Percentiles rank a stretch among this genome's conserved stretches.
phyloP scores from a whole-genome alignment of 1,140 invertebrate genomes.

The Trichonephila inaurata region DNA sequence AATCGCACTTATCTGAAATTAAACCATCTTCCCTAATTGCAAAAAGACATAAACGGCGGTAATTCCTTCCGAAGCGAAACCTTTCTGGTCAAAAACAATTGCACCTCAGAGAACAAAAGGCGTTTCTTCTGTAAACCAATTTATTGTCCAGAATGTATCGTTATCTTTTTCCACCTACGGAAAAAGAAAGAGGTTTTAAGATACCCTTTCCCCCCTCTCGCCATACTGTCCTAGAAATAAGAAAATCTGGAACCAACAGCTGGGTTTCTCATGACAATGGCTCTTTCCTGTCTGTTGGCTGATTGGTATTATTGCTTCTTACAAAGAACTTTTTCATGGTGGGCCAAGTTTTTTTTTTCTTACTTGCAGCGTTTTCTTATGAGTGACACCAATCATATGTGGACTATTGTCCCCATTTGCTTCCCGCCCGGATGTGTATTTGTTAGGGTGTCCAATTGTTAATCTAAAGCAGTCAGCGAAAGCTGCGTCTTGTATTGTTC shows the following conservation, averaged over 20 bases:
- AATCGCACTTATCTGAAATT: neutral
- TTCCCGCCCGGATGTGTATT: slow-evolving; percentile 16
- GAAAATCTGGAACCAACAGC: slow-evolving; percentile 59
- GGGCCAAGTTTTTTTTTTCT: slow-evolving; percentile 35
- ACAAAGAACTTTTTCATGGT: slow-evolving; percentile 59
- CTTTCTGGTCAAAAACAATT: slow-evolving; percentile 35
- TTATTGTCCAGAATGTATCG: slow-evolving; percentile 32
- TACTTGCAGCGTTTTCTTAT: slow-evolving; percentile 40
- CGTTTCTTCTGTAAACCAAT: slow-evolving; percentile 48
- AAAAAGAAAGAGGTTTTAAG: slow-evolving; percentile 14
- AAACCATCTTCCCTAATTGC: slow-evolving; percentile 1
- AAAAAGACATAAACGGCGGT: slow-evolving; percentile 1
- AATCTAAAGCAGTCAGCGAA: slow-evolving; percentile 23
- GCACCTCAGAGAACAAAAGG: slow-evolving; percentile 28
- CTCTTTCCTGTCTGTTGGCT: slow-evolving; percentile 32
- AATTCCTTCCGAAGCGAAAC: slow-evolving; percentile 3
- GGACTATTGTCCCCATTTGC: slow-evolving; percentile 60
- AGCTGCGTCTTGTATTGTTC: slow-evolving; percentile 10
- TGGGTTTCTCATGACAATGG: slow-evolving; percentile 62
- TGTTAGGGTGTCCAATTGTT: slow-evolving; percentile 44
- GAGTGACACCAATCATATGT: slow-evolving; percentile 70
- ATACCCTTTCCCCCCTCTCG: neutral
- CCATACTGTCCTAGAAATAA: slow-evolving; percentile 15
- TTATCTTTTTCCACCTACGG: slow-evolving; percentile 13
- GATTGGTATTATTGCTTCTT: slow-evolving; percentile 74